Conservation (phyloP, 2,888 invertebrate species). For the Cryptocheilus praepositus region DNA sequence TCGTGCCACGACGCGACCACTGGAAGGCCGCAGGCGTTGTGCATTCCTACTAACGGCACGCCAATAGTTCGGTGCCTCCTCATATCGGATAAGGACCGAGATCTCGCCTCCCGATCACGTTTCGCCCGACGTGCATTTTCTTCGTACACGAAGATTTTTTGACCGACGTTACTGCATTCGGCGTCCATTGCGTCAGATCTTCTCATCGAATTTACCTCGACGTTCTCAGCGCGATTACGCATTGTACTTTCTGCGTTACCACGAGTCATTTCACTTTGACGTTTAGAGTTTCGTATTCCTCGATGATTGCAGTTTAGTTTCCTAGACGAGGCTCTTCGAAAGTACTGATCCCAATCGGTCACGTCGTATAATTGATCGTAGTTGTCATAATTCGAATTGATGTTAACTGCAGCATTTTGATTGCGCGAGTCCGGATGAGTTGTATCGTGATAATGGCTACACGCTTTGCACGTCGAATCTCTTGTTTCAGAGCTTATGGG, state of each 20-base stretch:
- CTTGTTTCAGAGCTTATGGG: neutral
- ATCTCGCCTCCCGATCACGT: conserved; percentile 12
- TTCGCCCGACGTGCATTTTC: conserved; percentile 53
- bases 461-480: neutral
- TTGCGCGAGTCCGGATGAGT: neutral
- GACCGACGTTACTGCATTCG: conserved; percentile 60
- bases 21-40: conserved; percentile 66
- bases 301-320: conserved; percentile 4
- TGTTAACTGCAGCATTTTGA: neutral
- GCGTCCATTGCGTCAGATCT: conserved; percentile 33
- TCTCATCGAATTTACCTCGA: neutral
- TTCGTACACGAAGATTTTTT: conserved; percentile 68
- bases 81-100: conserved; percentile 32
- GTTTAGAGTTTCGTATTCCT: conserved; percentile 3
- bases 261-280: neutral
- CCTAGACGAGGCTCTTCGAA: conserved; percentile 25
- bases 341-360: conserved; percentile 42
- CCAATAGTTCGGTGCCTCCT: conserved; percentile 60
- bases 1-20: conserved; percentile 57
- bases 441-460: neutral
- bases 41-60: conserved; percentile 72
- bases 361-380: conserved; percentile 16
- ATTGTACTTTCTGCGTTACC: neutral
- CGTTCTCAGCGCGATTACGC: neutral
- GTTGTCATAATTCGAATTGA: neutral